These are phyloP conservation scores for Nyctalus aviator DNA, from an alignment of 2,797 vertebrate species.

Conservation along the genomic window DNA sequence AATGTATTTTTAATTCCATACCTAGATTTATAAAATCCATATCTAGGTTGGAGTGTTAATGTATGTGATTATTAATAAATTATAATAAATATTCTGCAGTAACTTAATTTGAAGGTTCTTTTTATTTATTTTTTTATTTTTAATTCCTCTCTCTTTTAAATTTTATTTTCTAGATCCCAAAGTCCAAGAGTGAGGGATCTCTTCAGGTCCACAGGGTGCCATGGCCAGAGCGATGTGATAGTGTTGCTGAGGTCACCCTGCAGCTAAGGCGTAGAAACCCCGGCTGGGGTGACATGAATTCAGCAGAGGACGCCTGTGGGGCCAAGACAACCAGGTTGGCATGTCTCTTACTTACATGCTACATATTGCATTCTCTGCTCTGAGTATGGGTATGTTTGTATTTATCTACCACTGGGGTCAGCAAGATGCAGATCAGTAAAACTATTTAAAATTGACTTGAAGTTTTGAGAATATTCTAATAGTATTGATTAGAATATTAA, in stretches of 20 bases:
- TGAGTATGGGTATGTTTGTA: neutral
- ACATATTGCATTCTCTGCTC: neutral
- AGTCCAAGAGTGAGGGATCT: slow-evolving; percentile 64
- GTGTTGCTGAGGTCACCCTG: slow-evolving; percentile 7
- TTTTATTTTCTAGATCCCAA: slow-evolving; percentile 64
- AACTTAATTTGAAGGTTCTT: neutral
- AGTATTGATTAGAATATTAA: slow-evolving; percentile 20
- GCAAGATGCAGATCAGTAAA: neutral
- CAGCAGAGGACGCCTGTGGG: neutral
- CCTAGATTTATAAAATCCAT: neutral
- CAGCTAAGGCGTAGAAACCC: neutral
- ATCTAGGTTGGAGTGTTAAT: neutral
- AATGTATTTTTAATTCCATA: slow-evolving; percentile 19
- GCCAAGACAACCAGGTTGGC: slow-evolving; percentile 36
- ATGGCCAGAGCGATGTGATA: neutral
- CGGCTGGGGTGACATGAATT: neutral
- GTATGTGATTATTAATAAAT: neutral
- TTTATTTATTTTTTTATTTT: neutral
- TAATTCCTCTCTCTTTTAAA: neutral
- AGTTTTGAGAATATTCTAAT: neutral
- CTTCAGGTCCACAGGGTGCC: neutral
- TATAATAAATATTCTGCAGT: neutral
- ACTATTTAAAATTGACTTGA: neutral
- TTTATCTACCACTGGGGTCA: neutral
- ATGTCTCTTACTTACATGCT: neutral